Base-by-base conservation (phyloP, 2,113 vertebrate genomes). In the Saccopteryx leptura region DNA sequence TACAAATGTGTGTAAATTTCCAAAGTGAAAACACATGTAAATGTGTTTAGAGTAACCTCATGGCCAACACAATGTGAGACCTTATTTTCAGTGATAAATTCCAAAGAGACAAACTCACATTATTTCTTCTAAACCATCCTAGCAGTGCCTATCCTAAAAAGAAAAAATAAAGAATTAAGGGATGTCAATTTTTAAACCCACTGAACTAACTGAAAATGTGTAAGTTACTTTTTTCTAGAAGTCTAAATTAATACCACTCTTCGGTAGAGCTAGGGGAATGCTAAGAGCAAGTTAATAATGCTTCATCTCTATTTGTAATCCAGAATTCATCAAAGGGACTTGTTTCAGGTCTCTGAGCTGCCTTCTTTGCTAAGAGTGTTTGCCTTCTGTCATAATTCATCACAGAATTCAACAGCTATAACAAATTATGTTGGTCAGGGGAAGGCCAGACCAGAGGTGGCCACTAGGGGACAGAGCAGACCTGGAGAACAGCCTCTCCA, bases 381-480 rank as follows among this genome's bases (percentile, higher is more conserved):
- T 71, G 63, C 61, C 76, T 93, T 89, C 68, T 23, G 60, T 91
- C n/a, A 23, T 4, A 31, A 61, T 91, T 82, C 79, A 72, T 71
- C 1, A 19, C 8, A 17, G 28, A 2, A 48, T 24, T 52, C 31
- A 72, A 31, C 26, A 19, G 11, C 61, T 54, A 17, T 81, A 23
- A 31, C 0, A 54, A 56, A 26, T 65, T 69, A 18, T 17, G 9
- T 21, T 7, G 54, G 68, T 48, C 19, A 11, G 24, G 28, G 9
- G 72, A 23, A 39, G 46, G 88, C 50, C 86, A 75, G 54, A 28
- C 50, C 79, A 21, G 0, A 28, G 9, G 1, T 0, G 0, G 24
- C 75, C 97, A 87, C 81, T 80, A 97, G 97, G 60, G 76, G 97
- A 94, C 94, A 39, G 13, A 54, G 61, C 66, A 12, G 79, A 46